A percentile compares a stretch with the other conserved stretches of the same genome.
Evolutionary conservation across 2,888 invertebrate genomes (phyloP).

Genomic region (Yponomeuta plumbellus): DNA sequence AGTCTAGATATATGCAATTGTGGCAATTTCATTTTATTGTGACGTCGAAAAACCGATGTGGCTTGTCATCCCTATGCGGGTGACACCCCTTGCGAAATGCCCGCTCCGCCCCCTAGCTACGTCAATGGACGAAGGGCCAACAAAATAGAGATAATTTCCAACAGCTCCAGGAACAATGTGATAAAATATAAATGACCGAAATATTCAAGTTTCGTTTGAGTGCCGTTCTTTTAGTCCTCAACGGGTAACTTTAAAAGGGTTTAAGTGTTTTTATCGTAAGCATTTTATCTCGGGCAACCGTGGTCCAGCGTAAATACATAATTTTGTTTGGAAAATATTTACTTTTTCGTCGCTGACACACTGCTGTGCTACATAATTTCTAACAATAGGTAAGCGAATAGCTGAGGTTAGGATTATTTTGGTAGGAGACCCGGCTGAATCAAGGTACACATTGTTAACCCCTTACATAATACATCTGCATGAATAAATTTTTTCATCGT

Average conservation of each 20-base stretch:
- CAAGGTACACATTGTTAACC: too few relatives aligned
- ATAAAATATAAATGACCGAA: slow-evolving; percentile 47
- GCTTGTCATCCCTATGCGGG: too few relatives aligned
- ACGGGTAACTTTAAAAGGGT: slow-evolving; percentile 18
- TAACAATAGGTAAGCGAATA: too few relatives aligned
- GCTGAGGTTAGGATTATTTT: too few relatives aligned
- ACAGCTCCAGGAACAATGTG: slow-evolving; percentile 25
- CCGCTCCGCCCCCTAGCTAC: too few relatives aligned
- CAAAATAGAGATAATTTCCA: slow-evolving; percentile 36
- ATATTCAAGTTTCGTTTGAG: slow-evolving; percentile 37
- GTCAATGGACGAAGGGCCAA: slow-evolving; percentile 7
- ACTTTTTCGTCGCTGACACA: background rate
- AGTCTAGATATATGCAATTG: too few relatives aligned
- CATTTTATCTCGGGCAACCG: slow-evolving; percentile 1
- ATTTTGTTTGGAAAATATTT: background rate
- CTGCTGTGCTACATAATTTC: background rate
- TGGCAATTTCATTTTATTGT: too few relatives aligned
- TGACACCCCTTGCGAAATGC: too few relatives aligned
- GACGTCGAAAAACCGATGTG: too few relatives aligned
- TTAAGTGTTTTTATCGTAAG: slow-evolving; percentile 18
- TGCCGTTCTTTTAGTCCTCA: slow-evolving; percentile 16
- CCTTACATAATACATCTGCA: too few relatives aligned
- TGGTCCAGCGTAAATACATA: slow-evolving; percentile 5
- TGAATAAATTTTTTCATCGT: too few relatives aligned
- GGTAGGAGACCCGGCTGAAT: too few relatives aligned